A percentile compares a stretch with the other conserved stretches of the same genome.
These are phyloP conservation scores for Aurelia coerulea DNA, from an alignment of 30 jellyfish, hydroid and myxozoan species.

Conservation along the genomic window DNA sequence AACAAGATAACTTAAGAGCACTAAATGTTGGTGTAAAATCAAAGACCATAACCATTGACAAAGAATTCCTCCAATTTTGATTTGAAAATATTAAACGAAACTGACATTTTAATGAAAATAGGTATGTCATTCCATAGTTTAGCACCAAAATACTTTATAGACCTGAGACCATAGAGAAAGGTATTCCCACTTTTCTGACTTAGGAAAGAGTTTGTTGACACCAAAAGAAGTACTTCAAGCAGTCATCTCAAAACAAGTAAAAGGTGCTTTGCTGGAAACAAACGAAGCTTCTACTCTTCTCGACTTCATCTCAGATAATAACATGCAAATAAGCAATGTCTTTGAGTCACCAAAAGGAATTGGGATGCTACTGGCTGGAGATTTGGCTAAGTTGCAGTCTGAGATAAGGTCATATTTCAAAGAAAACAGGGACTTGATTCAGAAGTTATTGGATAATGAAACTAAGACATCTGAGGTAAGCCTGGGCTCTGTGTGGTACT, in stretches of 20 bases:
- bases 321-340: conserved; percentile 11
- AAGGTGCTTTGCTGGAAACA: conserved; percentile 39
- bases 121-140: too few relatives aligned
- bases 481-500: too few relatives aligned
- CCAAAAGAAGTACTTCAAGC: conserved; percentile 26
- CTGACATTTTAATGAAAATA: too few relatives aligned
- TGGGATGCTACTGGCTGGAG: conserved; percentile 17
- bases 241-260: conserved; percentile 4
- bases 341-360: conserved; percentile 31
- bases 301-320: conserved; percentile 15
- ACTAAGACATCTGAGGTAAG: conserved; percentile 15
- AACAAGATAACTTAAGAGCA: too few relatives aligned
- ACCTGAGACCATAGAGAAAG: too few relatives aligned
- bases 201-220: conserved; percentile 18
- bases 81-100: too few relatives aligned
- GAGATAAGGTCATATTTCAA: conserved; percentile 19
- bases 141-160: too few relatives aligned
- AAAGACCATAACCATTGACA: too few relatives aligned
- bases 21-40: too few relatives aligned
- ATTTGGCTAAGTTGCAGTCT: conserved; percentile 14
- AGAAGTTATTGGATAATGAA: not conserved
- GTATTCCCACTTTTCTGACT: too few relatives aligned
- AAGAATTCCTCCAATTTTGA: too few relatives aligned
- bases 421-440: not conserved
- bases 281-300: conserved; percentile 31